Evolutionary conservation across 1,140 invertebrate species (phyloP), one percentile per base, ranked within the genome.

Genomic region (Archivesica marissinica): DNA sequence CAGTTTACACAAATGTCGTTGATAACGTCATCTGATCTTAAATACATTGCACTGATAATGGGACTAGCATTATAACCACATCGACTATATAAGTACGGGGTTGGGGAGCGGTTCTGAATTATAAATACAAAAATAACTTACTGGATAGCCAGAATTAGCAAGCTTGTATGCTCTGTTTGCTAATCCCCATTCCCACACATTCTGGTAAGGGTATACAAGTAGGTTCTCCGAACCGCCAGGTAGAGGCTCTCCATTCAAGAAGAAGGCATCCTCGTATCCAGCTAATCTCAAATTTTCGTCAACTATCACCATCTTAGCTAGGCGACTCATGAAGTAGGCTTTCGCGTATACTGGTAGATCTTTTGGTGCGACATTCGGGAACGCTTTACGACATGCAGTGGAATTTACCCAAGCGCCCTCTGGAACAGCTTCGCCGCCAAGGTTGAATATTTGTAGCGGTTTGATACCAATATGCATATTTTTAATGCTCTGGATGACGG

Each of bases 381-480:
- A 83, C 33, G 70, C 68, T 74, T 85, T 61, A 23, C 66, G 41
- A 64, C 92, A 93, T n/a, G 86, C 87, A 0, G 87, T 85, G 17
- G 91, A 92, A 13, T 90, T 87, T 25, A 80, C 68, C 89, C 90
- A 92, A 0, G 92, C 90, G 0, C 91, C 90, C 15, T 72, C 47
- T 0, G 91, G 86, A 20, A 91, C 88, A 52, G 93, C 91, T 66
- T 92, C 92, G 2, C 92, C 92, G 2, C 92, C 92, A 68, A 93
- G 90, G 83, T 92, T 90, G 50, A 91, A 92, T 2, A 86, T 88
- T 25, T 88, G 83, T 41, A 93, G 64, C 0, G 91, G 90, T 23
- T 88, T 87, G n/a, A 89, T 89, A 39, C 85, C 88, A 30, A 85
- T 30, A 54, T 91, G 89, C 86, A 90, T 88, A 4, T 72, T 52